These are phyloP conservation scores for Aphidius colemani DNA, from an alignment of 2,888 invertebrate species.

Conservation along the genomic window DNA sequence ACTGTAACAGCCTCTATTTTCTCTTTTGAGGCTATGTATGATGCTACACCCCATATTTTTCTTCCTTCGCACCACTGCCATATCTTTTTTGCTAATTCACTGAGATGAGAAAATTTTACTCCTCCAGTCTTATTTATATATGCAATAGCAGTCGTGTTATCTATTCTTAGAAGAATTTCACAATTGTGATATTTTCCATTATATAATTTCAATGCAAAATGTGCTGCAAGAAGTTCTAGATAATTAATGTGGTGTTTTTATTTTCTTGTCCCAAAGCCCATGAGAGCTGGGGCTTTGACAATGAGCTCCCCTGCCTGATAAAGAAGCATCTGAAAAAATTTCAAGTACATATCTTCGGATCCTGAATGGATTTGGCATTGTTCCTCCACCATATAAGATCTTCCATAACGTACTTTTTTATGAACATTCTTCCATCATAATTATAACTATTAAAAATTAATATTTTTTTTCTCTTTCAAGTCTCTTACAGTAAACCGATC, in stretches of 20 bases:
- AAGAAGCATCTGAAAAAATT: slow-evolving; percentile 26
- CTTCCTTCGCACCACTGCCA: slow-evolving; percentile 33
- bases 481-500: slow-evolving; percentile 21
- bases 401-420: slow-evolving; percentile 8
- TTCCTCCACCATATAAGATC: slow-evolving; percentile 27
- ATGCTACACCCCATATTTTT: slow-evolving; percentile 33
- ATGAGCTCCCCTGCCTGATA: slow-evolving; percentile 21
- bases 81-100: slow-evolving; percentile 26
- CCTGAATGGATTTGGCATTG: slow-evolving; percentile 20
- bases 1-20: slow-evolving; percentile 29
- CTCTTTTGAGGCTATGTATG: slow-evolving; percentile 31
- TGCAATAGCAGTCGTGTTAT: slow-evolving; percentile 34
- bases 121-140: slow-evolving; percentile 37
- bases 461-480: slow-evolving; percentile 24
- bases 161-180: slow-evolving; percentile 27
- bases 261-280: slow-evolving; percentile 16
- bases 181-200: neutral
- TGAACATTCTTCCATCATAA: slow-evolving; percentile 21
- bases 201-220: slow-evolving; percentile 13
- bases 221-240: slow-evolving; percentile 22
- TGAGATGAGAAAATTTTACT: slow-evolving; percentile 29
- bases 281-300: slow-evolving; percentile 7
- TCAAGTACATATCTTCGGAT: slow-evolving; percentile 11
- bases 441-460: slow-evolving; percentile 17
- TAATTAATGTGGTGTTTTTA: slow-evolving; percentile 32